phyloP scores from a whole-genome alignment of 2,888 invertebrate genomes.

The Anaspis maculata region DNA sequence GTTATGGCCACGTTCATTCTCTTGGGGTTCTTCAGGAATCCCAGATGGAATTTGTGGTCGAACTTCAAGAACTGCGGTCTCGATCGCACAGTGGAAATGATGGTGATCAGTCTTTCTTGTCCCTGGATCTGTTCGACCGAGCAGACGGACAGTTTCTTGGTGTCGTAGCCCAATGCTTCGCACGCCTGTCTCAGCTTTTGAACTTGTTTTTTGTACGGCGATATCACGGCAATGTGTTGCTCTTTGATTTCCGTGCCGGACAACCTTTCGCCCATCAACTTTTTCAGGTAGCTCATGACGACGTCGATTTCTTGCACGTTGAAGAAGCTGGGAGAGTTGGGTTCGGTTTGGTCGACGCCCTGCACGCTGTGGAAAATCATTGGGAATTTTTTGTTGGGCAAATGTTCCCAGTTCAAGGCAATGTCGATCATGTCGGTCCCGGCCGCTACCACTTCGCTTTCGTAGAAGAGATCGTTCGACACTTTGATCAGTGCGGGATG shows the following conservation, averaged over 20 bases:
- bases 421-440: constrained; percentile 26
- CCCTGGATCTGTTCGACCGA: constrained; percentile 84
- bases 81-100: constrained; percentile 74
- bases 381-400: constrained; percentile 46
- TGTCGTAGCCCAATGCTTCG: constrained; percentile 29
- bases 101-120: constrained; percentile 68
- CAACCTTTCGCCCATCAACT: constrained; percentile 42
- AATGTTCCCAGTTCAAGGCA: constrained; percentile 37
- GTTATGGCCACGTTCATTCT: constrained; percentile 58
- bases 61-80: constrained; percentile 44
- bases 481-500: constrained; percentile 55
- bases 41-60: constrained; percentile 44
- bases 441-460: constrained; percentile 48
- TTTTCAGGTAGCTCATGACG: constrained; percentile 49
- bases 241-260: constrained; percentile 42
- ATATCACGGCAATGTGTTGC: constrained; percentile 49
- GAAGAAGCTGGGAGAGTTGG: constrained; percentile 46
- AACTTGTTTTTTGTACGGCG: constrained; percentile 46
- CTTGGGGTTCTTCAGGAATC: constrained; percentile 51
- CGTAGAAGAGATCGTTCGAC: constrained; percentile 64
- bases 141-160: constrained; percentile 64
- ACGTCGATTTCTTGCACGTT: constrained; percentile 52
- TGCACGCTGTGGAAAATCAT: constrained; percentile 51
- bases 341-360: constrained; percentile 47
- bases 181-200: constrained; percentile 42